Conservation (phyloP, 2,888 invertebrate species). For the Pimpla rufipes region DNA sequence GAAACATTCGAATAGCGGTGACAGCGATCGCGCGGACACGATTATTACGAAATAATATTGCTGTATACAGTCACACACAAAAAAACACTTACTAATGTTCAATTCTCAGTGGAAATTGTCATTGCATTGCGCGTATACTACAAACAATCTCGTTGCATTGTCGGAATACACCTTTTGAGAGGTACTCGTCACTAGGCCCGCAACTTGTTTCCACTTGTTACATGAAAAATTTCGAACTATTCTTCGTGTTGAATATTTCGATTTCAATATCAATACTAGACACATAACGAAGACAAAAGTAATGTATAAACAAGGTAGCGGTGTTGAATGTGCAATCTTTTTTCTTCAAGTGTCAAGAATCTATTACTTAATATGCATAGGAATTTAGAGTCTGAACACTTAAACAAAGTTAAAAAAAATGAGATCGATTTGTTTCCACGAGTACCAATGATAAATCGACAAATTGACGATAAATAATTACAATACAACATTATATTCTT, state of each 20-base stretch:
- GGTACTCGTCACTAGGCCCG: conserved; percentile 12
- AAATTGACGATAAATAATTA: conserved; percentile 54
- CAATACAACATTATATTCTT: conserved; percentile 63
- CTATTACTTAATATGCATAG: not conserved
- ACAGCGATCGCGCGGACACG: conserved; percentile 14
- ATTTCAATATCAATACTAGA: conserved; percentile 38
- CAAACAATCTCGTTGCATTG: conserved; percentile 27
- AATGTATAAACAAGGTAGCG: not conserved
- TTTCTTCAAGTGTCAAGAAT: conserved; percentile 6
- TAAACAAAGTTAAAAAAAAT: conserved; percentile 6
- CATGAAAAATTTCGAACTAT: conserved; percentile 5
- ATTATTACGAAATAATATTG: conserved; percentile 53
- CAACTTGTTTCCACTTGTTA: conserved; percentile 2
- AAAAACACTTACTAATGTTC: conserved; percentile 42
- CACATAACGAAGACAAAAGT: not conserved
- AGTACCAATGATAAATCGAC: conserved; percentile 43
- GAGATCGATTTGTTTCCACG: conserved; percentile 35
- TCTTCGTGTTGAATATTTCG: conserved; percentile 31
- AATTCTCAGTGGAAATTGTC: conserved; percentile 46
- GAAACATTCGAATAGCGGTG: conserved; percentile 18
- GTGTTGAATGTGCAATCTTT: conserved; percentile 11
- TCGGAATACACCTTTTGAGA: conserved; percentile 11
- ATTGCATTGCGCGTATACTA: conserved; percentile 37
- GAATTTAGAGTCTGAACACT: not conserved
- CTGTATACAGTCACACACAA: conserved; percentile 16